Evolutionary conservation across 2,888 invertebrate species (phyloP), one percentile per base, ranked within the genome.

Genomic region (Eupithecia pulchellata): DNA sequence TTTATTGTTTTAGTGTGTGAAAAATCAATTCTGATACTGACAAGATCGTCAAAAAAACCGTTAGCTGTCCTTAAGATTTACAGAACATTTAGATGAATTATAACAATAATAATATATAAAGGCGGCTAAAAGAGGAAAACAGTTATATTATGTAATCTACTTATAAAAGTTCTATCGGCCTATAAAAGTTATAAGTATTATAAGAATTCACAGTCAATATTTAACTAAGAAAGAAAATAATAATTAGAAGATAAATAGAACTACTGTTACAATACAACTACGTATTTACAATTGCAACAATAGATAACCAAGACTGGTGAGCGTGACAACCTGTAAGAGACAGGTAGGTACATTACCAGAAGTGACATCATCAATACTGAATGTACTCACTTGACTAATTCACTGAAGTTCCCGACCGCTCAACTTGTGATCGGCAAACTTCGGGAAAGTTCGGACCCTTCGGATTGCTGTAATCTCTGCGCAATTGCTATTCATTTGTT

Each of bases 401-500:
- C 74, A 62, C 61, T 73, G 66, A 68, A 72, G 72, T 29, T 57
- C 14, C 20, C 61, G 61, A 61, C 32, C 62, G 36, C 67, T 69
- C 64, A 57, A 65, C 32, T 73, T 66, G 83, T 82, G 85, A 84
- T 85, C 82, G 83, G 73, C 74, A 76, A 87, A 89, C 83, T 89
- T 87, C 77, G 34, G 9, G n/a, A 57, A 57, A 57, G 57, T 57
- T 57, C 29, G 81, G 68, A 83, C 85, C 88, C 85, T 84, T 84
- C 86, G 86, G 82, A 90, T 90, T 85, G 89, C 84, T 82, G 86
- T 91, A 92, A 93, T 92, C 91, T 89, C 87, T 84, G 82, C 86
- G 81, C 87, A 85, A 93, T 91, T 91, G 90, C 90, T 85, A 84
- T 90, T 89, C 93, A 91, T 93, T 92, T 92, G 87, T 92, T 91